These are phyloP conservation scores for Xestia c-nigrum DNA, from an alignment of 2,888 invertebrate species.

Conservation along the genomic window DNA sequence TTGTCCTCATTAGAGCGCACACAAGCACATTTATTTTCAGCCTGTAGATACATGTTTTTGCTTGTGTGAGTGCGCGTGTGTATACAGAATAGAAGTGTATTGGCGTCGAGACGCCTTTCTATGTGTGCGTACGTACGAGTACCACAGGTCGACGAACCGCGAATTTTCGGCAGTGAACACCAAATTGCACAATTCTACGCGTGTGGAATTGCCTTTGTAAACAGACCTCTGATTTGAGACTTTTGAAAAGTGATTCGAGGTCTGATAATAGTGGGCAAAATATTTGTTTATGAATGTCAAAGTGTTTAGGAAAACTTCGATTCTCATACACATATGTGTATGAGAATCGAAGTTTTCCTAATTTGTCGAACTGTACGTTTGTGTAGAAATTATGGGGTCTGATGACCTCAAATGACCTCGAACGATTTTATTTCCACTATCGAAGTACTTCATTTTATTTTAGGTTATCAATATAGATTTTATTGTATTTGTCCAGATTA, in stretches of 20 bases:
- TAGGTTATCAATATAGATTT: constrained; percentile 7
- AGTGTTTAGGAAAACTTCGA: too few relatives aligned
- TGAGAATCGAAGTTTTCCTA: constrained; percentile 38
- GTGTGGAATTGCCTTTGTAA: constrained; percentile 44
- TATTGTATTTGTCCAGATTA: constrained; percentile 11
- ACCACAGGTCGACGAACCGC: constrained; percentile 74
- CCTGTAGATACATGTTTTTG: constrained; percentile 55
- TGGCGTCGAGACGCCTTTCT: constrained; percentile 69
- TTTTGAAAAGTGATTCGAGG: constrained; percentile 5
- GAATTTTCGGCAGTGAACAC: constrained; percentile 75
- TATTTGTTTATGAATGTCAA: constrained; percentile 57
- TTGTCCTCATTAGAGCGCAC: constrained; percentile 73
- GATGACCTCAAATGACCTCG: constrained; percentile 55
- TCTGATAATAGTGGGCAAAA: constrained; percentile 21
- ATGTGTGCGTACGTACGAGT: constrained; percentile 71
- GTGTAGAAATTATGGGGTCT: constrained; percentile 23
- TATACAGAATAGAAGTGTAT: constrained; percentile 69
- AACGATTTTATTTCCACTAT: constrained; percentile 18
- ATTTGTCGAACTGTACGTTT: constrained; percentile 31
- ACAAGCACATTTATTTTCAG: constrained; percentile 59
- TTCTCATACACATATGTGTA: constrained; percentile 42
- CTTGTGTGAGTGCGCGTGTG: constrained; percentile 68
- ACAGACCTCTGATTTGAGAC: constrained; percentile 22
- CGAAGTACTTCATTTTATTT: background rate
- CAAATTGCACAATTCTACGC: constrained; percentile 77